Base-by-base conservation (phyloP, 2,797 vertebrate genomes). In the Chrosomus eos region DNA sequence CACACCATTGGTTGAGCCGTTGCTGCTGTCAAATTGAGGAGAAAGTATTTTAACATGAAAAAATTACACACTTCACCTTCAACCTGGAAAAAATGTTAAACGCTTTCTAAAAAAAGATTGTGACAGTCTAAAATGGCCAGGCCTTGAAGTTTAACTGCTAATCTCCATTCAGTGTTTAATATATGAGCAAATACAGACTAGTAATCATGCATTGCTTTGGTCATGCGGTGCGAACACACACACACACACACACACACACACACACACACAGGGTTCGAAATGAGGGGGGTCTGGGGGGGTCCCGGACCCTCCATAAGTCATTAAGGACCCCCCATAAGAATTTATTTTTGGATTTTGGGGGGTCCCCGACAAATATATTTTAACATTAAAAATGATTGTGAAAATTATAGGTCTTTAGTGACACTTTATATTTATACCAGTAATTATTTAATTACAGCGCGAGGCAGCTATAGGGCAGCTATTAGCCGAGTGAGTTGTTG, bases 121-220 rank as follows among this genome's bases (percentile, higher is more conserved):
- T 55, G 18, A 58, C 4, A 31, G 31, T 51, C 66, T 40, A 16
- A 80, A 60, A 33, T 43, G 18, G 16, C 76, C 51, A 60, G 5
- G n/a, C 38, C 19, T 82, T 82, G 14, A 64, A 26, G 19, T 77
- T 28, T 68, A 58, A 55, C 64, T 58, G 5, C 45, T 68, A 40
- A 83, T 67, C 36, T 75, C 4, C n/a, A 23, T 23, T 55, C 62
- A 43, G 51, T 40, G 36, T 76, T 67, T 83, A 76, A 68, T 68
- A 21, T 19, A 26, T 67, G 62, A 77, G 31, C 58, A 66, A 72
- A 40, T 45, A 55, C 48, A 55, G 38, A 75, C 81, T 73, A 67
- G 28, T 38, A 74, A 82, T 74, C 43, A 74, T 53, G 31, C 43
- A 75, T 53, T 38, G 43, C 70, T 66, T 83, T 74, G 43, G 71